Evolutionary conservation across 2,888 invertebrate genomes (phyloP), one percentile per base, ranked within the genome.

Genomic region (Eutolmus rufibarbis): DNA sequence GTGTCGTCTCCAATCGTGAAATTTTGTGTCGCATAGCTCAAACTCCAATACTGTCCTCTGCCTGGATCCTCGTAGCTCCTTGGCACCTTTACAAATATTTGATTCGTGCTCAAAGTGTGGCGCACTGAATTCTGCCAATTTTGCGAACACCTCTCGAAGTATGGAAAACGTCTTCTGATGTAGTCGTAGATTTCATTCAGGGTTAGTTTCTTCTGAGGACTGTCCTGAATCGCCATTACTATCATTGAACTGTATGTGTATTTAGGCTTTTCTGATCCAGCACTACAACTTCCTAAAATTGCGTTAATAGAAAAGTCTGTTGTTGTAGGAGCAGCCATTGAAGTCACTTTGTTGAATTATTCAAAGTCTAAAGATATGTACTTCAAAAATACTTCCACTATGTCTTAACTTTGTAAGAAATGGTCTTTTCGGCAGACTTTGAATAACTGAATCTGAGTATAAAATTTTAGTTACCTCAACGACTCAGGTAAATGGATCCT

Each of bases 41-140:
- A 92, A 96, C 98, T 98, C 99, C 99, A 99, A 93, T 99, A 99
- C 93, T 99, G 98, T 0, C 99, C 99, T 91, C 99, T 98, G 0
- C 99, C 99, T 0, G 99, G 99, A 92, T 99, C 99, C 93, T 99
- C 98, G 93, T 98, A 97, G 90, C 98, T 97, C 14, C 99, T 94
- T 0, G 98, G 97, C 66, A 98, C 97, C 93, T 98, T 98, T 77
- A 99, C 97, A 93, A 99, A 99, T 91, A 98, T 98, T 93, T 98
- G 98, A 98, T 98, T 84, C 97, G 94, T 90, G 97, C 92, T 92
- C 0, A 92, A 88, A 81, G 91, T 92, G 88, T 92, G 92, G 0
- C 92, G 90, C 28, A 92, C 99, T 0, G 98, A 98, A 91, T 99
- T 99, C 93, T 99, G 99, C 99, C 99, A 99, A 5, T 98, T 98